phyloP scores from a whole-genome alignment of 2,888 invertebrate species.

The Lacanobia wlatinum region DNA sequence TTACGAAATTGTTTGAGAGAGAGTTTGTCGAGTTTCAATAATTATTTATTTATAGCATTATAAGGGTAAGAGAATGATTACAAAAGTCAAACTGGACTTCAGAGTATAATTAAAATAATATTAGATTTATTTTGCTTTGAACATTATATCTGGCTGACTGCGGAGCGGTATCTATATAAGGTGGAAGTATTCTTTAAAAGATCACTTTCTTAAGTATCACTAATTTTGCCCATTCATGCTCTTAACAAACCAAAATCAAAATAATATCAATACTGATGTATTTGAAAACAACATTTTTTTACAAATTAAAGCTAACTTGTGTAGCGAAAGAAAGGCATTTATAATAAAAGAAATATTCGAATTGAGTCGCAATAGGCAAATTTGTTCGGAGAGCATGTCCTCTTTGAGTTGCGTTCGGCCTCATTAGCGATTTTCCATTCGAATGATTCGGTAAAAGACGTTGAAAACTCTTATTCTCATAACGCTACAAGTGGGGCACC shows the following conservation, averaged over 20 bases:
- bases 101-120: neutral
- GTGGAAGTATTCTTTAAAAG: neutral
- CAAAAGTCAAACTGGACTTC: neutral
- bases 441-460: constrained; percentile 75
- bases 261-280: no score
- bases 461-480: constrained; percentile 71
- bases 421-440: constrained; percentile 86
- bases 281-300: constrained; percentile 6
- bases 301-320: constrained; percentile 21
- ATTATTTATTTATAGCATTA: constrained; percentile 32
- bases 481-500: constrained; percentile 63
- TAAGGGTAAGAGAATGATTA: neutral
- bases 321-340: constrained; percentile 34
- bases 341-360: constrained; percentile 62
- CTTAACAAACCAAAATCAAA: neutral
- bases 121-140: neutral
- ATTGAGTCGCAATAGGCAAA: constrained; percentile 74
- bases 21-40: constrained; percentile 5
- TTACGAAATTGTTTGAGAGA: constrained; percentile 20
- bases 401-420: constrained; percentile 80
- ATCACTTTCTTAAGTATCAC: no score
- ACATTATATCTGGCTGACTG: neutral
- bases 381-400: constrained; percentile 74
- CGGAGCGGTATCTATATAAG: neutral
- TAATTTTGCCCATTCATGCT: neutral